Conservation (phyloP, 2,888 invertebrate species). For the Eristalis intricaria region DNA sequence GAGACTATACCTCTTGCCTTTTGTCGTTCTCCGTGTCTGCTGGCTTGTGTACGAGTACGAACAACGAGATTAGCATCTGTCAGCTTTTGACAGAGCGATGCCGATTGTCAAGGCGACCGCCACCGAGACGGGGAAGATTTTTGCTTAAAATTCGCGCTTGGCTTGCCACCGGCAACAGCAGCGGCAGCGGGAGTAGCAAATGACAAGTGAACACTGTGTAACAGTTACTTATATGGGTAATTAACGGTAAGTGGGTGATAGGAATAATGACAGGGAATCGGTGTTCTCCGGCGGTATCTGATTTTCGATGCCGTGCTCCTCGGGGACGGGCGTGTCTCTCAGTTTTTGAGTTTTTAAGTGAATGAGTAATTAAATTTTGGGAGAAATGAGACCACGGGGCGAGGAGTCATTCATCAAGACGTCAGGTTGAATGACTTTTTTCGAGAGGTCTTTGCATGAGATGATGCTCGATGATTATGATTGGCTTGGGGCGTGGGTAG, state of each 20-base stretch:
- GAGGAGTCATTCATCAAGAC: not conserved
- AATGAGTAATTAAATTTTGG: not conserved
- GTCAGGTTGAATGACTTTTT: not conserved
- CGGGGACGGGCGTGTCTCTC: not conserved
- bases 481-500: not conserved
- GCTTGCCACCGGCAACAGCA: not conserved
- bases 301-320: not conserved
- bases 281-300: not conserved
- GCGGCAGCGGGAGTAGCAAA: not conserved
- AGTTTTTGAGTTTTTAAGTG: not conserved
- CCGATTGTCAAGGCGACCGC: not conserved
- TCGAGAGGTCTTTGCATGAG: not conserved
- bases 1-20: not conserved
- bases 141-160: not conserved
- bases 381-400: not conserved
- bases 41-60: not conserved
- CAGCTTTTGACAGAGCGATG: not conserved
- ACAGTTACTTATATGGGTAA: not conserved
- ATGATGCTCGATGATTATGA: not conserved
- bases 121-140: not conserved
- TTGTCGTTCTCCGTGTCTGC: not conserved
- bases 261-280: not conserved
- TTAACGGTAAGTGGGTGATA: not conserved
- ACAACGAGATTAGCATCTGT: conserved; percentile 1
- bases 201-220: not conserved